Percentiles rank a stretch among this genome's conserved stretches.
phyloP scores from a whole-genome alignment of 2,888 invertebrate genomes.

The Drosophila neoperkinsi region DNA sequence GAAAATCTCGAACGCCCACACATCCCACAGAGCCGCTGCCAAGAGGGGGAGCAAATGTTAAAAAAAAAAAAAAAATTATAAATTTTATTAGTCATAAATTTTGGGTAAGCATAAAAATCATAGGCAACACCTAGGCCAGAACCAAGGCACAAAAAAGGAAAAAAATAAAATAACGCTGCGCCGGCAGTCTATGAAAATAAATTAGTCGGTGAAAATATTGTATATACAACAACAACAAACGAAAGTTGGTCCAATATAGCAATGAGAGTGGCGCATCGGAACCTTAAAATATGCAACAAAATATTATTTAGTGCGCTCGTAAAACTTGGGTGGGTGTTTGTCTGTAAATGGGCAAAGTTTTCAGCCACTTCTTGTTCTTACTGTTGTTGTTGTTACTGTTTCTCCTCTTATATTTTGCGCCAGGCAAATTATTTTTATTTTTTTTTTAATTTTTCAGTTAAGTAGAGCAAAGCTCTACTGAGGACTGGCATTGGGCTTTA shows the following conservation, averaged over 20 bases:
- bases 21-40: background rate
- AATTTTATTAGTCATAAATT: constrained; percentile 81
- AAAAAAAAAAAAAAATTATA: constrained; percentile 51
- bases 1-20: constrained; percentile 68
- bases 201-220: constrained; percentile 52
- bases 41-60: background rate
- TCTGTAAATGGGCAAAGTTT: constrained; percentile 62
- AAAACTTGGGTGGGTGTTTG: constrained; percentile 59
- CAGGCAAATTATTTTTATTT: constrained; percentile 52
- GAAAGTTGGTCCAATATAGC: constrained; percentile 42
- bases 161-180: constrained; percentile 28
- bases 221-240: constrained; percentile 9
- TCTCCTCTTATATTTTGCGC: constrained; percentile 11
- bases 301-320: constrained; percentile 72
- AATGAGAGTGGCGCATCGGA: constrained; percentile 24
- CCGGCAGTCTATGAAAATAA: constrained; percentile 71
- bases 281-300: constrained; percentile 68
- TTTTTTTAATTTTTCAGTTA: constrained; percentile 14
- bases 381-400: constrained; percentile 19
- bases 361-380: constrained; percentile 28
- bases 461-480: constrained; percentile 13
- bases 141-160: background rate
- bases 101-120: constrained; percentile 61
- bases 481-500: constrained; percentile 34
- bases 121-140: constrained; percentile 57